Evolutionary conservation across 2,888 invertebrate species (phyloP).

Genomic region (Asteroscopus sphinx): DNA sequence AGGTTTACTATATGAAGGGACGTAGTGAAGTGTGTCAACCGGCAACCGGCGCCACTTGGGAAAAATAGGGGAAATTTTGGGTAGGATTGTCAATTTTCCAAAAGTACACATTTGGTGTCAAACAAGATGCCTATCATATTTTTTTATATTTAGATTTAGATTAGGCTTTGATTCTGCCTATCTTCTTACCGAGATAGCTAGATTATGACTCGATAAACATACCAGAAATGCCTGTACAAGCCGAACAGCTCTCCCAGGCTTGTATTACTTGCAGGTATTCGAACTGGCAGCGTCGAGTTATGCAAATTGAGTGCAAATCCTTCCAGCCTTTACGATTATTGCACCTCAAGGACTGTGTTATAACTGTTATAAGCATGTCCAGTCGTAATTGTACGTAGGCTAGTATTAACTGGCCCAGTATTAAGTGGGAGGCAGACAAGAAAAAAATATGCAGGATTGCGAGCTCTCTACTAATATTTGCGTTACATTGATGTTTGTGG

Average conservation of each 20-base stretch:
- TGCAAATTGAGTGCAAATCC: constrained; percentile 52
- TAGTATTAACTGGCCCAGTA: constrained; percentile 1
- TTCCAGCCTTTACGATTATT: constrained; percentile 39
- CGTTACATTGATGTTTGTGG: constrained; percentile 7
- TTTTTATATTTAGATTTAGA: too few species aligned
- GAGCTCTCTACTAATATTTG: constrained; percentile 19
- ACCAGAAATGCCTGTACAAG: background rate
- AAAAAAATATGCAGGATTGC: constrained; percentile 24
- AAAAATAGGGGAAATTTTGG: too few species aligned
- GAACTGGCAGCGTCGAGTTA: constrained; percentile 36
- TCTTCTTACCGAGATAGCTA: background rate
- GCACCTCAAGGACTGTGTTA: constrained; percentile 51
- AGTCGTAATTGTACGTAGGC: constrained; percentile 36
- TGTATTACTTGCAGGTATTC: constrained; percentile 1
- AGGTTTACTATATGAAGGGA: too few species aligned
- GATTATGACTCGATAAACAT: too few species aligned
- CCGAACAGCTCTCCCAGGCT: background rate
- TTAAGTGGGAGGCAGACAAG: constrained; percentile 27
- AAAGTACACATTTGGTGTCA: too few species aligned
- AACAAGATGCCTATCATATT: too few species aligned
- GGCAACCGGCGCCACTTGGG: too few species aligned
- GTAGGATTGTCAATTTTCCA: too few species aligned
- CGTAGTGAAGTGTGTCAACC: too few species aligned
- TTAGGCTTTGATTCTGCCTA: too few species aligned
- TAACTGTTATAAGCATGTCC: constrained; percentile 29